Base-by-base conservation (phyloP, 1,140 invertebrate genomes). In the Pectinophora gossypiella region DNA sequence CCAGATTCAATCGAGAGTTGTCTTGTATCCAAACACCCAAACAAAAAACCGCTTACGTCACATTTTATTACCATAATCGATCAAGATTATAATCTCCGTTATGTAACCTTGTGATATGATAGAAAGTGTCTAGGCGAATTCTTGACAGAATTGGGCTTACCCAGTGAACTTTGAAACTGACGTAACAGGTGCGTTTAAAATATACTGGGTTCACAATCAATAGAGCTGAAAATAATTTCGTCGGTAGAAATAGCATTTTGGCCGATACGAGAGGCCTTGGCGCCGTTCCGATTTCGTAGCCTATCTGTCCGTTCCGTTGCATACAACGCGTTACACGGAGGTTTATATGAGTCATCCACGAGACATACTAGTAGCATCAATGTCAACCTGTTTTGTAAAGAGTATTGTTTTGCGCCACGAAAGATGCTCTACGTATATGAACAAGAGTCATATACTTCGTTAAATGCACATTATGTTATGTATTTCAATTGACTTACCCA, bases 21-120 rank as follows among this genome's bases (percentile, higher is more conserved):
- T 59, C 52, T 66, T 51, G 59, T 58, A 62, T 59, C 61, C 54
- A 58, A 55, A 62, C 40, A 57, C 35, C 56, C 52, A 59, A 63
- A 65, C 46, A 65, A 64, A 64, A 69, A 72, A 59, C 32, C 21
- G 43, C 55, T 79, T 79, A 59, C 79, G 64, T 81, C 72, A 83
- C 53, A 68, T 54, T 56, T 63, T 72, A 74, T 83, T 81, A 81
- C 70, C 67, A 81, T 79, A 81, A 81, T 76, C 74, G 64, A 81
- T 84, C 69, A 79, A 71, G 63, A 83, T 72, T 62, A 71, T 77
- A 72, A 76, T 74, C 67, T 70, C 23, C 42, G 51, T 83, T 84
- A 74, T 61, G 62, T 61, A 81, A 84, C 47, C 19, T 61, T 51
- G 64, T 59, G 59, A 70, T 68, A 62, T 64, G 57, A 62, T 78